Evolutionary conservation across 2,113 vertebrate species (phyloP), one percentile per base, ranked within the genome.

Genomic region (Chamaea fasciata): DNA sequence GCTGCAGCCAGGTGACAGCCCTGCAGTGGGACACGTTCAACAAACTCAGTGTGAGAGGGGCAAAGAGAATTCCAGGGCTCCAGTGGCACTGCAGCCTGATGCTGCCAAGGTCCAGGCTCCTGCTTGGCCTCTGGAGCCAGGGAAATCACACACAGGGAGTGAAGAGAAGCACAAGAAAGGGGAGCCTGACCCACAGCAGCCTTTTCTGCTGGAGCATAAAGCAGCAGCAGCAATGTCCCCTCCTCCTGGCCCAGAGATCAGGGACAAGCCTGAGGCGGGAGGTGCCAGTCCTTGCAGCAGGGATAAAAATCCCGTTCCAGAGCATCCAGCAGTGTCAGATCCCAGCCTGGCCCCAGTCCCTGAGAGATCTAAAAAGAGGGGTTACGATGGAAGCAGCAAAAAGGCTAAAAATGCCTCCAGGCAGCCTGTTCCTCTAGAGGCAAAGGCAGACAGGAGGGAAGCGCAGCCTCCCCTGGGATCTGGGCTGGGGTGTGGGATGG

Each of bases 351-450:
- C 56, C 37, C 9, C 83, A 4, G 69, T 15, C 33, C 2, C 42
- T 11, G 93, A 92, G 11, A 79, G 93, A 33, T 89, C 86, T 31
- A 80, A 90, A 39, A 95, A 96, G 86, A 96, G 79, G 55, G 75
- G 57, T 8, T 59, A 26, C 8, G 96, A 97, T 74, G 97, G 93
- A 16, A 97, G 96, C n/a, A 85, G 70, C 28, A 90, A 81, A 64
- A 95, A 92, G 79, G 39, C 50, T 78, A 63, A 89, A 86, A 90
- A 31, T 77, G 94, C 59, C 82, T 57, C 94, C 1, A 71, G 96
- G 92, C 89, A 92, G 53, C 80, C 93, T 26, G 62, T 27, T 24
- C 33, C 56, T 56, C 30, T 22, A 2, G 92, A 94, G 56, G 55
- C 33, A 41, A 67, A 92, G 33, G 3, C 83, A 39, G 92, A 4